Evolutionary conservation across 2,888 invertebrate species (phyloP).

Genomic region (Physocephala rufipes): DNA sequence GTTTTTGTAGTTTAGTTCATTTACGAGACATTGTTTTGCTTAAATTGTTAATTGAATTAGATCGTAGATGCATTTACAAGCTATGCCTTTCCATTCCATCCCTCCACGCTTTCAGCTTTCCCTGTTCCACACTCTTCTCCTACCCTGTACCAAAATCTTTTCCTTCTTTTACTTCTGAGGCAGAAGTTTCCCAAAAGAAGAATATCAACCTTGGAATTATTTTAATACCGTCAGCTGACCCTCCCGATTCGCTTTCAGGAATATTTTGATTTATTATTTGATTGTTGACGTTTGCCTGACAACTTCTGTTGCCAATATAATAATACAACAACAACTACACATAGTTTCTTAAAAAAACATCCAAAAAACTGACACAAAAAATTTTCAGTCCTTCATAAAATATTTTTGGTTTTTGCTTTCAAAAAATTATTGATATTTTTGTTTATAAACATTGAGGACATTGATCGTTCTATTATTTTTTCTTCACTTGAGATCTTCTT

Average conservation of each 20-base stretch:
- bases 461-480: too few relatives aligned
- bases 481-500: too few relatives aligned
- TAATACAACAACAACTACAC: conserved; percentile 38
- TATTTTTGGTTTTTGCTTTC: neutral
- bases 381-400: neutral
- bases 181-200: too few relatives aligned
- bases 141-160: too few relatives aligned
- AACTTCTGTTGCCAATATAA: conserved; percentile 59
- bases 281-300: conserved; percentile 61
- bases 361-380: conserved; percentile 28
- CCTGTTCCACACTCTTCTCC: too few relatives aligned
- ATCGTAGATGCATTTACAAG: neutral
- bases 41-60: neutral
- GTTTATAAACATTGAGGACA: conserved; percentile 13
- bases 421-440: conserved; percentile 10
- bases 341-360: conserved; percentile 31
- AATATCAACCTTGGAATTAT: neutral
- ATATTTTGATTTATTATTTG: conserved; percentile 25
- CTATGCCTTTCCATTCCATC: too few relatives aligned
- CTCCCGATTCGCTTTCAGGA: too few relatives aligned
- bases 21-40: neutral
- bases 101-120: too few relatives aligned
- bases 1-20: neutral
- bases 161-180: too few relatives aligned
- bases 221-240: neutral